A percentile compares a stretch with the other conserved stretches of the same genome.
phyloP scores from a whole-genome alignment of 2,113 vertebrate genomes.

The Oriolus oriolus region DNA sequence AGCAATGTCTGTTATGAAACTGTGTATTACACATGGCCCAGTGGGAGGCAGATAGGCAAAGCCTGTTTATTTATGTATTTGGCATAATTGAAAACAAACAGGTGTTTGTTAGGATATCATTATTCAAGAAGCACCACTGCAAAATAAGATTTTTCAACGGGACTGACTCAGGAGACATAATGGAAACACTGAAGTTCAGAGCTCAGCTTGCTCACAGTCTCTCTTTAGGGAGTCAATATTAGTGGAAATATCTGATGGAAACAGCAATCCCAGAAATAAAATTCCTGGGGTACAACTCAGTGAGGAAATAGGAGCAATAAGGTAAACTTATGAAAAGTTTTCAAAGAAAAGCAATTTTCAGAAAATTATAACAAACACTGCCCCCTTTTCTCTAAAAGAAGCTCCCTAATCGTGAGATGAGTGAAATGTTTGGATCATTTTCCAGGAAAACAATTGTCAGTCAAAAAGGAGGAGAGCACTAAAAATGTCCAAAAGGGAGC shows the following conservation, averaged over 20 bases:
- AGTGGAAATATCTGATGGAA: neutral
- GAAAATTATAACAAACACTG: neutral
- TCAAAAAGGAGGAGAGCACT: neutral
- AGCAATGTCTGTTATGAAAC: neutral
- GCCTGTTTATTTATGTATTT: neutral
- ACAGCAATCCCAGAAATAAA: neutral
- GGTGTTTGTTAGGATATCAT: conserved; percentile 14
- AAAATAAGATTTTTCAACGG: neutral
- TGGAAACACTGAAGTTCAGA: neutral
- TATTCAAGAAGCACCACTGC: neutral
- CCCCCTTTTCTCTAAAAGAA: neutral
- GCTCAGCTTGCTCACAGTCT: neutral
- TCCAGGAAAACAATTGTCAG: neutral
- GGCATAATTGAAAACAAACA: conserved; percentile 33
- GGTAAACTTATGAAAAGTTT: neutral
- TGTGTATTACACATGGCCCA: neutral
- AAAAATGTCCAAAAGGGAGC: neutral
- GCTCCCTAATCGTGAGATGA: neutral
- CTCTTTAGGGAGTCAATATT: neutral
- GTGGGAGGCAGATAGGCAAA: conserved; percentile 15
- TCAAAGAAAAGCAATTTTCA: neutral
- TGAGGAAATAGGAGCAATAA: neutral
- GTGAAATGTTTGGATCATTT: neutral
- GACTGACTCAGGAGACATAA: neutral
- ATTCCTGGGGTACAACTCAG: neutral